Percentiles rank a stretch among this genome's conserved stretches.
These are phyloP conservation scores for Columba livia DNA, from an alignment of 2,113 vertebrate species.

Conservation along the genomic window DNA sequence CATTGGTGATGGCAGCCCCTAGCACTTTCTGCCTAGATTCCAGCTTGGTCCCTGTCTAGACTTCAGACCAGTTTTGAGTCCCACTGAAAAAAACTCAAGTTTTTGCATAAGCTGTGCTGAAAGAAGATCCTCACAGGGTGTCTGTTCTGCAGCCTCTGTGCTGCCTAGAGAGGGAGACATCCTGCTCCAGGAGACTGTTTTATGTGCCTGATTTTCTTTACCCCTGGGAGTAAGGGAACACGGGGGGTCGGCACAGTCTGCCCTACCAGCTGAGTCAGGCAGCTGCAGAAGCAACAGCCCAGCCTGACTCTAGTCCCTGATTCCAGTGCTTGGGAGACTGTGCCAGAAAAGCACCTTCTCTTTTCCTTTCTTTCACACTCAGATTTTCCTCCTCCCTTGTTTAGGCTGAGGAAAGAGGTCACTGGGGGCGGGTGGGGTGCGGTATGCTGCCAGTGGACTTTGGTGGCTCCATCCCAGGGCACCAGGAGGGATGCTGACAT, in stretches of 20 bases:
- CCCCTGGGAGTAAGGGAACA: background rate
- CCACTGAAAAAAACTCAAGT: background rate
- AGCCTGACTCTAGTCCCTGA: background rate
- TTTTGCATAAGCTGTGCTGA: background rate
- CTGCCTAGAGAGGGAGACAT: conserved; percentile 44
- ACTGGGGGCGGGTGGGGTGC: fast-evolving
- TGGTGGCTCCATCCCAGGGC: background rate
- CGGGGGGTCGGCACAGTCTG: background rate
- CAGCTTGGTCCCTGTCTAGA: background rate
- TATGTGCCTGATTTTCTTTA: background rate
- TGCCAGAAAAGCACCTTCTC: background rate
- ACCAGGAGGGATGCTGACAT: background rate
- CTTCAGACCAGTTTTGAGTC: background rate
- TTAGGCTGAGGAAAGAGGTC: background rate
- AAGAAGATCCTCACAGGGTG: background rate
- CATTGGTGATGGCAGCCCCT: background rate
- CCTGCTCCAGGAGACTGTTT: background rate
- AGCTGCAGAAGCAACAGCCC: background rate
- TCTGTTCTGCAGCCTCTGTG: background rate
- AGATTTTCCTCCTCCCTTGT: background rate
- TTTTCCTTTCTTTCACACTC: background rate
- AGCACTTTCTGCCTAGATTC: background rate
- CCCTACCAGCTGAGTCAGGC: background rate
- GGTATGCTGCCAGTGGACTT: background rate
- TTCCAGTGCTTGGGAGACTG: background rate